phyloP scores from a whole-genome alignment of 2,113 vertebrate species.

The Fukomys damarensis region DNA sequence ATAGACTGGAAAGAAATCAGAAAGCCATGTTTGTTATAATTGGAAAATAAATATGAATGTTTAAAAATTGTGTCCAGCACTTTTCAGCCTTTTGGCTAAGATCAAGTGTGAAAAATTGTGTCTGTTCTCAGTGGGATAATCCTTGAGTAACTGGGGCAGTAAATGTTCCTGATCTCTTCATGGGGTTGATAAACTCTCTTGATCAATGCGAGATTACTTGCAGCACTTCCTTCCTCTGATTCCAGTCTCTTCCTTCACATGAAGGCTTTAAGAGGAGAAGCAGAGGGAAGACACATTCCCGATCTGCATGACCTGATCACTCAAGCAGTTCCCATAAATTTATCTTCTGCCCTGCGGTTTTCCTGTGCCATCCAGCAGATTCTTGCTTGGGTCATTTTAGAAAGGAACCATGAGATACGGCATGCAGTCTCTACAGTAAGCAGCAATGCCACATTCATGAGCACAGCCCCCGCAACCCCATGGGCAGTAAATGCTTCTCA shows the following conservation, averaged over 20 bases:
- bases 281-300: background rate
- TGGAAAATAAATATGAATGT: background rate
- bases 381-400: conserved; percentile 86
- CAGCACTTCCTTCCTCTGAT: background rate
- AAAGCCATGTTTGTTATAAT: background rate
- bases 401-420: conserved; percentile 80
- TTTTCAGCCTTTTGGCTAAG: too few species aligned
- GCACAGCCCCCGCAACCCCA: conserved; percentile 85
- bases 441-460: conserved; percentile 84
- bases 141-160: background rate
- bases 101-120: background rate
- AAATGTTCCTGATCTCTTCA: background rate
- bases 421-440: conserved; percentile 75
- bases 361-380: conserved; percentile 80
- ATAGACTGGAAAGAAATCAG: background rate
- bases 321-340: conserved; percentile 83
- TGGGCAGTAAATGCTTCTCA: conserved; percentile 86
- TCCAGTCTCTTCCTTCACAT: background rate
- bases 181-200: background rate
- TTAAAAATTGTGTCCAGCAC: background rate
- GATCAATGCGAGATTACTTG: background rate
- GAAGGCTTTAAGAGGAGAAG: background rate
- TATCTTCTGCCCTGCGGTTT: conserved; percentile 77
- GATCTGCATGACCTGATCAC: conserved; percentile 69
- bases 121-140: background rate